phyloP scores from a whole-genome alignment of 2,113 vertebrate species.

The Alosa alosa region DNA sequence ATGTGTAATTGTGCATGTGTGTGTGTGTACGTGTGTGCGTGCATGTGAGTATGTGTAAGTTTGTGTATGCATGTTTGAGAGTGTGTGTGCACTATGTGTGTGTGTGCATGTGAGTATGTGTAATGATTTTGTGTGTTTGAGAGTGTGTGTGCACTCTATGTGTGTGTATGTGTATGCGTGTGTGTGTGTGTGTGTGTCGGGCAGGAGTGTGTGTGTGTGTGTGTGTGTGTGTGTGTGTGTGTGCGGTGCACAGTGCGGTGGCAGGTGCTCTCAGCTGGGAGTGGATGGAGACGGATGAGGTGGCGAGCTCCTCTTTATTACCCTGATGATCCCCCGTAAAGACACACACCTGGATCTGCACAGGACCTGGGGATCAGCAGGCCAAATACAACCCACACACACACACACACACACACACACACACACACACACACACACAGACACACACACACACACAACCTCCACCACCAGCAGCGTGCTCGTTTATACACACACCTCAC shows the following conservation, averaged over 20 bases:
- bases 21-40: neutral
- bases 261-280: constrained; percentile 75
- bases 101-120: neutral
- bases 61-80: neutral
- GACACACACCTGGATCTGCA: constrained; percentile 69
- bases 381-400: neutral
- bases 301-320: constrained; percentile 73
- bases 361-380: constrained; percentile 62
- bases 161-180: neutral
- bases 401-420: too few relatives aligned
- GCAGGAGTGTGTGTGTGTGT: neutral
- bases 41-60: neutral
- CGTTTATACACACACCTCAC: neutral
- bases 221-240: neutral
- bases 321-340: constrained; percentile 72
- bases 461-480: neutral
- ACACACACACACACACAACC: neutral
- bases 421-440: neutral
- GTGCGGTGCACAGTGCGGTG: constrained; percentile 40
- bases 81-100: neutral
- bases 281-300: constrained; percentile 74
- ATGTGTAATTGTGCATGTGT: neutral
- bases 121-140: neutral
- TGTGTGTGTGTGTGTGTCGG: neutral
- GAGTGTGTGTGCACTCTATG: neutral